A percentile compares a stretch with the other conserved stretches of the same genome.
phyloP scores from a whole-genome alignment of 37 sponge, comb jelly and placozoan species.

The Diacarnus erythraeanus region DNA sequence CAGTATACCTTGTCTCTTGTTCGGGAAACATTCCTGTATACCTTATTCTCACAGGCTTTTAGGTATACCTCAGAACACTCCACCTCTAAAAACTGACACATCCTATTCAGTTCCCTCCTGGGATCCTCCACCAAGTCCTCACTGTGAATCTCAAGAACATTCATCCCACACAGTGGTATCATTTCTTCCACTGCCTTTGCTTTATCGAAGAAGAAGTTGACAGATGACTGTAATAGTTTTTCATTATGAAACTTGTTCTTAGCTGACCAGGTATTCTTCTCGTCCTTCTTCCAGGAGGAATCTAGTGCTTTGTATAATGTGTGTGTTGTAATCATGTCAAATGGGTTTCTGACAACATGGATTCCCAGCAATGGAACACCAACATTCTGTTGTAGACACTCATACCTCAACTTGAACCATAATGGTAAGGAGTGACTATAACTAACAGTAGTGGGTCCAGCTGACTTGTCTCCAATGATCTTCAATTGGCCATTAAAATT shows the following conservation, averaged over 20 bases:
- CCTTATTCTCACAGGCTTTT: conserved; percentile 1
- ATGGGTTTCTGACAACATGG: conserved; percentile 54
- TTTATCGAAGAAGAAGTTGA: not conserved
- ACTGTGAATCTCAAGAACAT: conserved; percentile 18
- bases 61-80: conserved; percentile 9
- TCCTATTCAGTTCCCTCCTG: not conserved
- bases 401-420: not conserved
- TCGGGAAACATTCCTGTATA: conserved; percentile 1
- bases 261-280: not conserved
- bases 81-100: conserved; percentile 15
- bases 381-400: not conserved
- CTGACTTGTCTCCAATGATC: conserved; percentile 52
- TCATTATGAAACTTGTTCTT: not conserved
- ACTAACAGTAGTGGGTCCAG: not conserved
- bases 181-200: conserved; percentile 2
- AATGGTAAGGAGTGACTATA: not conserved
- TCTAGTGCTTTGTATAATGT: not conserved
- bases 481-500: not conserved
- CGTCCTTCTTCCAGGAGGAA: conserved; percentile 1
- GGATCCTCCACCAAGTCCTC: conserved; percentile 7
- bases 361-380: not conserved
- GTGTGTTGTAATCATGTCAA: conserved; percentile 43
- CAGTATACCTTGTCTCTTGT: conserved; percentile 26
- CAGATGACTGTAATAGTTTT: not conserved
- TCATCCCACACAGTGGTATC: conserved; percentile 6